These are phyloP conservation scores for Spheniscus humboldti DNA, from an alignment of 2,797 vertebrate species.

Conservation along the genomic window DNA sequence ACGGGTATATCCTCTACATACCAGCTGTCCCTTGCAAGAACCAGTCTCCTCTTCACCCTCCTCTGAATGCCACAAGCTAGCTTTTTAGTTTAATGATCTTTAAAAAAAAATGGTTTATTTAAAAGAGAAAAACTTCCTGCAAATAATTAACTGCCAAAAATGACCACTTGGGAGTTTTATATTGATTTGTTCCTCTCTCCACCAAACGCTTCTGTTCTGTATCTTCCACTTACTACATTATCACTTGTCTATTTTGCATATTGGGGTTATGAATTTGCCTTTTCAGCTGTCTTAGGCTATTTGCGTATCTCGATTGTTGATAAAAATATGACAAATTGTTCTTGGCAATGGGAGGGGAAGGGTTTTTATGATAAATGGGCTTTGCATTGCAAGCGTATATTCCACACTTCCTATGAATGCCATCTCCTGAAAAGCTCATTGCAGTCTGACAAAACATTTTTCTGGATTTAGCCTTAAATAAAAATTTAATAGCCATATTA, in stretches of 20 bases:
- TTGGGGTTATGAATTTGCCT: slow-evolving; percentile 48
- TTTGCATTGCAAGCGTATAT: slow-evolving; percentile 5
- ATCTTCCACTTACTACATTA: slow-evolving; percentile 17
- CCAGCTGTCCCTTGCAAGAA: slow-evolving; percentile 59
- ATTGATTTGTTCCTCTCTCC: slow-evolving; percentile 44
- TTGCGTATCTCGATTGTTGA: slow-evolving; percentile 60
- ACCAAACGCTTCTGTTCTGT: background rate
- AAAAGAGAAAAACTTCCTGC: slow-evolving; percentile 58
- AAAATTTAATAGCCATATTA: slow-evolving; percentile 11
- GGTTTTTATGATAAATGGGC: slow-evolving; percentile 50
- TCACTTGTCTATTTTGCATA: slow-evolving; percentile 51
- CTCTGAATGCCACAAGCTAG: slow-evolving; percentile 54
- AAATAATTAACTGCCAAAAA: slow-evolving; percentile 65
- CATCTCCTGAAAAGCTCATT: slow-evolving; percentile 6
- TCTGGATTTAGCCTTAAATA: slow-evolving; percentile 13
- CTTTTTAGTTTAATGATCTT: slow-evolving; percentile 45
- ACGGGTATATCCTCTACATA: slow-evolving; percentile 55
- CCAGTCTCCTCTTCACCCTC: slow-evolving; percentile 3
- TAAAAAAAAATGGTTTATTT: slow-evolving; percentile 16
- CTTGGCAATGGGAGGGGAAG: slow-evolving; percentile 43
- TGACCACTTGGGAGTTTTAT: slow-evolving; percentile 45
- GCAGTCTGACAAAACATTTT: slow-evolving; percentile 9
- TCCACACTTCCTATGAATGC: background rate
- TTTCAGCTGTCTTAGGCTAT: slow-evolving; percentile 49
- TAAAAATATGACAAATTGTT: slow-evolving; percentile 56